A percentile compares a stretch with the other conserved stretches of the same genome.
Conservation (phyloP, 2,113 vertebrate species). For the Dermatemys mawii region DNA sequence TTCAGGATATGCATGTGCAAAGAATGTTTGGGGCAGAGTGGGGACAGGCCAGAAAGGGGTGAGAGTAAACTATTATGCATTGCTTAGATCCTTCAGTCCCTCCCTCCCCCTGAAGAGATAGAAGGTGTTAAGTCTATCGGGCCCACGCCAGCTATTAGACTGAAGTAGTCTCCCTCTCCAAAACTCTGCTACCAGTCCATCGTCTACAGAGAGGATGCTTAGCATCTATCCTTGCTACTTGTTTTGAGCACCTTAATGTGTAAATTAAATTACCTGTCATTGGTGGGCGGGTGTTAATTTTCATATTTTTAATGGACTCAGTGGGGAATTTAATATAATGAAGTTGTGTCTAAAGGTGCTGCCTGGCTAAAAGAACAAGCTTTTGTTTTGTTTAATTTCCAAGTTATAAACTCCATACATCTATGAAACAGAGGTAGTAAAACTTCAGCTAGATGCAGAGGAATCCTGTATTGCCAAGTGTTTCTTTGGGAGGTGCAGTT, state of each 20-base stretch:
- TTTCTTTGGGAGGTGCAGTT: constrained; percentile 36
- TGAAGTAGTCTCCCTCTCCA: constrained; percentile 13
- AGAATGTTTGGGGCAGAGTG: background rate
- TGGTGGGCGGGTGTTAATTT: background rate
- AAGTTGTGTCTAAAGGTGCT: constrained; percentile 20
- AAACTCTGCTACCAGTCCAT: background rate
- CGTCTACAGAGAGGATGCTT: background rate
- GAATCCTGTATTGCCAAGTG: constrained; percentile 17
- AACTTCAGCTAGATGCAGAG: constrained; percentile 20
- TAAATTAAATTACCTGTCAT: constrained; percentile 43
- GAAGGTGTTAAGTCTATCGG: background rate
- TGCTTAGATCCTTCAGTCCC: background rate
- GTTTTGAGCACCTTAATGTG: background rate
- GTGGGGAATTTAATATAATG: constrained; percentile 22
- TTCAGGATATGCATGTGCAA: background rate
- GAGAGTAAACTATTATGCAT: background rate
- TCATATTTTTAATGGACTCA: constrained; percentile 21
- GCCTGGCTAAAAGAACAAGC: background rate
- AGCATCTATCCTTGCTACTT: background rate
- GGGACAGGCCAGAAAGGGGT: background rate
- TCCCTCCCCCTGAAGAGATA: background rate
- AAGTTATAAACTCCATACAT: background rate
- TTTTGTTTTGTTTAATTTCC: constrained; percentile 54
- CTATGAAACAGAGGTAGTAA: constrained; percentile 19
- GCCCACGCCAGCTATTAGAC: background rate